These are phyloP conservation scores for Coregonus suidteri DNA, from an alignment of 2,797 vertebrate species.

Conservation along the genomic window DNA sequence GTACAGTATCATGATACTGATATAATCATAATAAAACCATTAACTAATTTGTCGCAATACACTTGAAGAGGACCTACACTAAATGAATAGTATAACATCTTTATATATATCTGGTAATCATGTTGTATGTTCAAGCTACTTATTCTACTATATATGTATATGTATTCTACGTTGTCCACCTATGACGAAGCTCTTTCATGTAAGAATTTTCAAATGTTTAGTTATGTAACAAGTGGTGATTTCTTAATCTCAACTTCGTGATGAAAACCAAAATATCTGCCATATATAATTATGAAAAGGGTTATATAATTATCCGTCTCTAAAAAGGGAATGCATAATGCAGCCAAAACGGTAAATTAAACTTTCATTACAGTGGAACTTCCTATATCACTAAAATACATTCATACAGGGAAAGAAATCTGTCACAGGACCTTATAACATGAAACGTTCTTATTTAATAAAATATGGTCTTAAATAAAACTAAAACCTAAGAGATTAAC, in stretches of 20 bases:
- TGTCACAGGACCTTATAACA: neutral
- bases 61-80: neutral
- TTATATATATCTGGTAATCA: neutral
- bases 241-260: constrained; percentile 44
- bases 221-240: constrained; percentile 49
- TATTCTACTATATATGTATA: neutral
- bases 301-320: neutral
- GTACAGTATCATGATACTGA: neutral
- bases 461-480: neutral
- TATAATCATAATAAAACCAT: neutral
- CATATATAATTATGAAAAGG: neutral
- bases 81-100: neutral
- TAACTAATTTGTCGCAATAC: neutral
- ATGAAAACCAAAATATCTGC: neutral
- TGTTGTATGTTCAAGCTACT: neutral
- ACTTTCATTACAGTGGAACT: neutral
- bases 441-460: neutral
- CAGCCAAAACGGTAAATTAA: neutral
- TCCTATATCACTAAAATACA: neutral
- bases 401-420: neutral
- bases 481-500: constrained; percentile 27
- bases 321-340: neutral
- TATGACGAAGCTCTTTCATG: constrained; percentile 25
- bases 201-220: neutral
- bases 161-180: neutral